Base-by-base conservation (phyloP, 2,797 vertebrate species). In the Agapornis canus region DNA sequence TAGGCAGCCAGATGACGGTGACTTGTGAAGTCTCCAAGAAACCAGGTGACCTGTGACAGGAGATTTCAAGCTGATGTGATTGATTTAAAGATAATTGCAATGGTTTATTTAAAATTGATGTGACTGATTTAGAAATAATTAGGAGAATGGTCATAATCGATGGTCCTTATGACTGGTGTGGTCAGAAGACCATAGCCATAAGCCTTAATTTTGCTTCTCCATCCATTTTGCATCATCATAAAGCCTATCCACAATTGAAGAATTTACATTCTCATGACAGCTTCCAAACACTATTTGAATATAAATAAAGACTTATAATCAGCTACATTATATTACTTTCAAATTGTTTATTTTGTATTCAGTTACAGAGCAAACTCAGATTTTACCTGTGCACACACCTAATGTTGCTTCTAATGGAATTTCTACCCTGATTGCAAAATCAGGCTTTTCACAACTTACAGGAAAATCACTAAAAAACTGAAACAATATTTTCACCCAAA, bases 401-500 rank as follows among this genome's bases (percentile, higher is more conserved):
- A 22, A 9, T 2, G 1, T 51, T 88, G 14, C 18, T 92, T 83
- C 71, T 65, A 72, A 79, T n/a, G 21, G 32, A 93, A 87, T 83
- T 84, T 66, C 13, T 7, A 60, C 16, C 2, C 27, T 43, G 23
- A 76, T 59, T 81, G 37, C 23, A 63, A 78, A 70, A 39, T 17
- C 65, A 65, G 29, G 6, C 25, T 10, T 88, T 86, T 69, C 17
- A 48, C 4, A 87, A 7, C 14, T 57, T 68, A 54, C 27, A 59
- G 32, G 18, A 57, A 75, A 94, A 79, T 54, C 2, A 31, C 65
- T 90, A 65, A 86, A 81, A 75, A 76, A 47, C 16, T 69, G 5
- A 10, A 81, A 29, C 32, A 78, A 69, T 76, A 76, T 72, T 90
- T 92, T 76, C 61, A 90, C 10, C 26, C 22, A 89, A 79, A 76